Base-by-base conservation (phyloP, 2,888 invertebrate species). In the Reticulitermes lucifugus region DNA sequence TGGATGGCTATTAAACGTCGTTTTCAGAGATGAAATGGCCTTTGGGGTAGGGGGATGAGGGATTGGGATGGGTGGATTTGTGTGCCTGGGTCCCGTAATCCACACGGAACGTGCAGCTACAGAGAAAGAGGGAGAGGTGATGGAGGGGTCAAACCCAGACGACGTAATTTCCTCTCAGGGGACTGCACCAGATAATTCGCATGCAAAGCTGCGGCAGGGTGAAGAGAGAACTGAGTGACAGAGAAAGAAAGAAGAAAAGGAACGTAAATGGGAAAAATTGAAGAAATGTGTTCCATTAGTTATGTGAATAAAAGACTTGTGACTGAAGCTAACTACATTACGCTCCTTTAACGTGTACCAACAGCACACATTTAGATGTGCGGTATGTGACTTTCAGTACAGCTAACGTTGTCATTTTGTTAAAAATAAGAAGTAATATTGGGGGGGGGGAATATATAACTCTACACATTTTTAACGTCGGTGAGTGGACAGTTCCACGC, bases 11-110 rank as follows among this genome's bases (percentile, higher is more conserved):
- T 86, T 87, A 87, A 87, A 86, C 85, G 86, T 87, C 87, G 87
- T 87, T 87, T 86, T 87, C 87, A 86, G 87, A 86, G 87, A 87
- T 87, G 87, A 85, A 87, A 85, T 85, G 86, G 87, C 87, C 86
- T 86, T 84, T 73, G 65, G 85, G 84, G 85, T 85, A 79, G 65
- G 85, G 83, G 86, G 86, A 79, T 59, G 85, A 35, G 65, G 84
- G n/a, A 51, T 29, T 65, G 75, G 65, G 83, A 51, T 79, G 83
- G 85, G 43, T 77, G 85, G 85, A 85, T 85, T 85, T 85, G 85
- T 85, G 85, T 70, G 83, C 55, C 84, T 79, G 46, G 81, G 73
- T 35, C 84, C 79, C 83, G 82, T 86, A 86, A 86, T 86, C 86
- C 86, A 86, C 81, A 84, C 77, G 79, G 84, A 77, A 81, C 84